A percentile compares a stretch with the other conserved stretches of the same genome.
Conservation (phyloP, 2,113 vertebrate species). For the Thymallus thymallus region DNA sequence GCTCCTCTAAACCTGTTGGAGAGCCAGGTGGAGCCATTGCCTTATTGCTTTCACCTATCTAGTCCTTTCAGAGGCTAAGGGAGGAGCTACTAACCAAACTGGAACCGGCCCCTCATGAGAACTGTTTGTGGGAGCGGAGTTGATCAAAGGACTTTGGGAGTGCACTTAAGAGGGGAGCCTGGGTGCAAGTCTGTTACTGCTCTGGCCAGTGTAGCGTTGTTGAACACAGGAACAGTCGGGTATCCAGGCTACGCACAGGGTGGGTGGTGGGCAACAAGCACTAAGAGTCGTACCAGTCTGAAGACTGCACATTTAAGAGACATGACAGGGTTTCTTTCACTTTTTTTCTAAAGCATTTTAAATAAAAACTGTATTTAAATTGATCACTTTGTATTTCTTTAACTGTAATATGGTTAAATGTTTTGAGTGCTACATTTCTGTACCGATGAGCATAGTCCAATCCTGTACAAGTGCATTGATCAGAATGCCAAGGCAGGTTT, state of each 20-base stretch:
- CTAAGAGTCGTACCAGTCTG: slow-evolving; percentile 16
- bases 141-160: background rate
- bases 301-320: slow-evolving; percentile 37
- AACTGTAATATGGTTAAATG: background rate
- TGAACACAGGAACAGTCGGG: no score
- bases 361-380: slow-evolving; percentile 40
- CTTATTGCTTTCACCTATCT: no score
- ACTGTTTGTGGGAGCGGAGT: slow-evolving; percentile 1
- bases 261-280: slow-evolving; percentile 7
- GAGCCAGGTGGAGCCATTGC: background rate
- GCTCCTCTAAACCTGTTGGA: background rate
- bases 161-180: background rate
- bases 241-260: no score
- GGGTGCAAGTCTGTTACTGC: no score
- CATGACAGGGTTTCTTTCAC: slow-evolving; percentile 25
- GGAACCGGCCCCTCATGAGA: slow-evolving; percentile 3
- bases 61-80: no score
- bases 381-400: slow-evolving; percentile 31
- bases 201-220: no score
- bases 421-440: background rate
- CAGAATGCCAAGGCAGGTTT: background rate
- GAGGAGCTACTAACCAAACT: no score
- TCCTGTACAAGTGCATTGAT: background rate
- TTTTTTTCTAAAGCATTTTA: slow-evolving; percentile 44
- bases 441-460: no score